Evolutionary conservation across 2,113 vertebrate species (phyloP).

Genomic region (Muntiacus muntjak): DNA sequence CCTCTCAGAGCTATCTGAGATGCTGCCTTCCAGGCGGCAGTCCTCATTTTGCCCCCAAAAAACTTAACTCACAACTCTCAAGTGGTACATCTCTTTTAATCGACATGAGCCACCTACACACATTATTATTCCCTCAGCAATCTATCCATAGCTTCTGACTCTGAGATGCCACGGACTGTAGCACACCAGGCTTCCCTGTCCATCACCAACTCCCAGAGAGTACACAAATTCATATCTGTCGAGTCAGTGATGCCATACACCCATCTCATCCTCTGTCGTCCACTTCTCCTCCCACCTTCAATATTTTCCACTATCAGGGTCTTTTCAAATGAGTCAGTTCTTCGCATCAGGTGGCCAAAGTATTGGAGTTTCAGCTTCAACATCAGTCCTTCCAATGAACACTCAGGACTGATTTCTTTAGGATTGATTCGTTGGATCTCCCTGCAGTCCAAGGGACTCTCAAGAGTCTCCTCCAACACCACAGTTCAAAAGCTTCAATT

Average conservation of each 20-base stretch:
- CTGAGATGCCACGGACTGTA: neutral
- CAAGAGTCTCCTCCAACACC: neutral
- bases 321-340: neutral
- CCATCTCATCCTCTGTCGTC: neutral
- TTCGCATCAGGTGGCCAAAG: neutral
- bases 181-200: neutral
- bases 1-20: neutral
- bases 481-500: neutral
- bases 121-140: neutral
- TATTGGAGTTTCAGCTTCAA: neutral
- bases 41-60: neutral
- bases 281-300: neutral
- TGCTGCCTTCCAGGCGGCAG: neutral
- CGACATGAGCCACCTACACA: neutral
- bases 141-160: neutral
- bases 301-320: neutral
- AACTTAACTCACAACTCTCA: neutral
- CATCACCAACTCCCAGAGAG: neutral
- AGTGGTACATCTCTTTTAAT: neutral
- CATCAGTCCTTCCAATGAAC: neutral
- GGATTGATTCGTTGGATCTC: neutral
- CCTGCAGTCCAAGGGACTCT: neutral
- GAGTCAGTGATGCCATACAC: neutral
- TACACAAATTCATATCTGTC: neutral
- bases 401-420: neutral